Evolutionary conservation across 2,113 vertebrate genomes (phyloP).

Genomic region (Lepidothrix coronata): DNA sequence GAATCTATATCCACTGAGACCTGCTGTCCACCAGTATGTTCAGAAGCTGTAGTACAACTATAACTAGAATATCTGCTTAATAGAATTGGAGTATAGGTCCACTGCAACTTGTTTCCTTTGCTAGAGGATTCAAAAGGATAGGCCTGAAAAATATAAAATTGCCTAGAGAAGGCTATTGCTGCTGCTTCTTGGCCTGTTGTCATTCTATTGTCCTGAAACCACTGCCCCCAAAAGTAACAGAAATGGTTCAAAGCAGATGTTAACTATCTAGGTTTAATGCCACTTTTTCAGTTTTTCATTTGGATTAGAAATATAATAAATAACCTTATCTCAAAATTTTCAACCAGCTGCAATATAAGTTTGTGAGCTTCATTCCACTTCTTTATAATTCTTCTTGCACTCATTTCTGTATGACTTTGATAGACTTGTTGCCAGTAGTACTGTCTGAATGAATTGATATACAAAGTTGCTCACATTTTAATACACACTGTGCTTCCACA

Average conservation of each 20-base stretch:
- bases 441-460: background rate
- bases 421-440: background rate
- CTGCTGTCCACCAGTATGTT: background rate
- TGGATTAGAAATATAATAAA: background rate
- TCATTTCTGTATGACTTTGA: background rate
- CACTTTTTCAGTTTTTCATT: background rate
- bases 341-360: background rate
- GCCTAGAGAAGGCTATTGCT: background rate
- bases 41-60: background rate
- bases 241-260: background rate
- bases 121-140: background rate
- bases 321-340: background rate
- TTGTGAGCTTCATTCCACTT: background rate
- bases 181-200: background rate
- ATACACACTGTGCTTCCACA: background rate
- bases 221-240: background rate
- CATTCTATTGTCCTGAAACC: background rate
- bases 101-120: background rate
- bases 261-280: background rate
- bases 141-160: background rate
- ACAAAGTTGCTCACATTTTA: background rate
- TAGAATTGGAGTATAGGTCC: background rate
- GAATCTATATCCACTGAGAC: background rate
- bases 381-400: background rate
- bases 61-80: background rate